Percentiles rank a stretch among this genome's conserved stretches.
phyloP scores from a whole-genome alignment of 2,888 invertebrate genomes.

The Actias luna region DNA sequence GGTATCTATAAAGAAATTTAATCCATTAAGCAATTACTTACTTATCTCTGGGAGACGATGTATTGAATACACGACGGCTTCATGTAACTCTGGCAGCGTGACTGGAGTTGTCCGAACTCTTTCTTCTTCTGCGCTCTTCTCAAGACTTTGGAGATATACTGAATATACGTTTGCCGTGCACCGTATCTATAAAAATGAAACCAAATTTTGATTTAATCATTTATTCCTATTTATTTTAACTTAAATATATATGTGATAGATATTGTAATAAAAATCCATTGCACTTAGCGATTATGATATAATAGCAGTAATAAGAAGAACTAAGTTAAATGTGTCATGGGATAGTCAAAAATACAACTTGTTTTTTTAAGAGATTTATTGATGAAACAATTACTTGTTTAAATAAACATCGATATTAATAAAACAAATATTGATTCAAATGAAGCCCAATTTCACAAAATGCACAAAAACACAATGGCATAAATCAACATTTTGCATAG shows the following conservation, averaged over 20 bases:
- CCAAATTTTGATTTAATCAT: background rate
- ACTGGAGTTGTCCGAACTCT: conserved; percentile 55
- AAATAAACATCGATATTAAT: no score
- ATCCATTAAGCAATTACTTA: conserved; percentile 35
- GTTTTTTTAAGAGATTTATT: no score
- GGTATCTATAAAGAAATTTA: background rate
- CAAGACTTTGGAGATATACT: conserved; percentile 65
- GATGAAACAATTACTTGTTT: no score
- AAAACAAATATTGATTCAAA: no score
- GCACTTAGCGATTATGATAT: no score
- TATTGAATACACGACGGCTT: conserved; percentile 65
- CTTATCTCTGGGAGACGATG: conserved; percentile 61
- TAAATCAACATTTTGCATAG: no score
- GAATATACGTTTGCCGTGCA: conserved; percentile 72
- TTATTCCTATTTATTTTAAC: background rate
- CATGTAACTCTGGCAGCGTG: conserved; percentile 55
- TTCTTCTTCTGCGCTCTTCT: conserved; percentile 65
- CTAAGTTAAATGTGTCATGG: no score
- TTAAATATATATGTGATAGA: background rate
- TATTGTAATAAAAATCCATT: background rate
- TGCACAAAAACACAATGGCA: no score
- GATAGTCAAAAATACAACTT: no score
- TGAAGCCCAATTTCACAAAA: no score
- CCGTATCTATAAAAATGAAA: conserved; percentile 50
- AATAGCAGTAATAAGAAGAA: no score